Percentiles rank a stretch among this genome's conserved stretches.
Evolutionary conservation across 2,113 vertebrate genomes (phyloP).

Genomic region (Ramphastos sulfuratus): DNA sequence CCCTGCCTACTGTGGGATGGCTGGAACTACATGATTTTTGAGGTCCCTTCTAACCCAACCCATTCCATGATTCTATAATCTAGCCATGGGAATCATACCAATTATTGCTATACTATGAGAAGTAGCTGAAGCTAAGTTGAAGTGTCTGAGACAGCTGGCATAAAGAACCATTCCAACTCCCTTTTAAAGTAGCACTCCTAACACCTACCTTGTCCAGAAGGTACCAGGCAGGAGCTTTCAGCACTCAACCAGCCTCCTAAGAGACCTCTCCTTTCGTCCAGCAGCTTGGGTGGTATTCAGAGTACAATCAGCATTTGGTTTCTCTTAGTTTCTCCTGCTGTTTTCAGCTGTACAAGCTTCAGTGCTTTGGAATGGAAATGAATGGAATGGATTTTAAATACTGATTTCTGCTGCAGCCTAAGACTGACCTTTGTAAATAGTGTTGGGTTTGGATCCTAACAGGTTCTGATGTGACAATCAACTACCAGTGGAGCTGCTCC

Average conservation of each 20-base stretch:
- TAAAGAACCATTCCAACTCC: background rate
- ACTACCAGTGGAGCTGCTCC: background rate
- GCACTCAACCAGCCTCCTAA: background rate
- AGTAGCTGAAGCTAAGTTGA: background rate
- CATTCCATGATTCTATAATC: too few relatives aligned
- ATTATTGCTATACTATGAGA: background rate
- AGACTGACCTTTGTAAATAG: conserved; percentile 2
- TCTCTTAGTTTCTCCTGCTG: background rate
- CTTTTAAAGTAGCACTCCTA: background rate
- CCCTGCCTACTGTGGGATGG: too few relatives aligned
- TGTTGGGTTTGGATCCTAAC: background rate
- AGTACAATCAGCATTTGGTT: background rate
- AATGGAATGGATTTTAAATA: conserved; percentile 48
- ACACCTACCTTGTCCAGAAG: background rate
- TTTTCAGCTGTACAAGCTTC: background rate
- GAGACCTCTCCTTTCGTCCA: background rate
- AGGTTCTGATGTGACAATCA: conserved; percentile 28
- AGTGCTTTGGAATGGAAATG: background rate
- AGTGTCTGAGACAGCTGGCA: background rate
- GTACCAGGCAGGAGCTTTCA: background rate
- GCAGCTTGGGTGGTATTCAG: background rate
- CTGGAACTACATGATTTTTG: too few relatives aligned
- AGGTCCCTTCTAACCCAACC: too few relatives aligned
- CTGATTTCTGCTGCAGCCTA: background rate
- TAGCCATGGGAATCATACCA: background rate